A percentile compares a stretch with the other conserved stretches of the same genome.
These are phyloP conservation scores for Drosophila ercepeae DNA, from an alignment of 1,140 invertebrate species.

Conservation along the genomic window DNA sequence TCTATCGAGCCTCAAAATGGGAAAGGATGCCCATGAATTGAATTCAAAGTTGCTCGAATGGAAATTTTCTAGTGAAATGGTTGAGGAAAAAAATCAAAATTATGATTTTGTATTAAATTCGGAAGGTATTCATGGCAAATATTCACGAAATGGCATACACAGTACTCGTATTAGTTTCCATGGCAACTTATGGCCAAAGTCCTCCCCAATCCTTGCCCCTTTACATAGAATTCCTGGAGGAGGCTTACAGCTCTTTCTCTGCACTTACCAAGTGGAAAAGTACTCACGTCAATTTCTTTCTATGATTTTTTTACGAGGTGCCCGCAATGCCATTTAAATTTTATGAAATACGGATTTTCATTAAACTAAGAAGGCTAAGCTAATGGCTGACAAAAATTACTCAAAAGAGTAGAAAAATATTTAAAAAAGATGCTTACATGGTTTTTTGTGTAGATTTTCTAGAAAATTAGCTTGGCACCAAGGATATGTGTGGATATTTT, in stretches of 20 bases:
- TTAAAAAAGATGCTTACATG: neutral
- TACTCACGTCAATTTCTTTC: neutral
- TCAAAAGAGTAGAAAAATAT: neutral
- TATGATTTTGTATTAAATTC: neutral
- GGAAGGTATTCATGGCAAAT: neutral
- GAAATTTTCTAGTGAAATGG: slow-evolving; percentile 12
- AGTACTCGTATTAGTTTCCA: slow-evolving; percentile 12
- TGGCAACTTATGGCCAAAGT: neutral
- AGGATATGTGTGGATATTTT: neutral
- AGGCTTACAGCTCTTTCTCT: slow-evolving; percentile 22
- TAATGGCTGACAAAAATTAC: neutral
- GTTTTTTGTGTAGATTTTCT: neutral
- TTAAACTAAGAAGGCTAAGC: neutral
- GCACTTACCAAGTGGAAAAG: slow-evolving; percentile 10
- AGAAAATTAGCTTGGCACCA: neutral
- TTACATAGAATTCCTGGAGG: neutral
- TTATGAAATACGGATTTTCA: neutral
- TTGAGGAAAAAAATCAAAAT: neutral
- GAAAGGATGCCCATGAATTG: slow-evolving; percentile 24
- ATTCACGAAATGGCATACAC: neutral
- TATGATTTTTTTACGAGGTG: slow-evolving; percentile 8
- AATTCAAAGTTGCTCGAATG: slow-evolving; percentile 31
- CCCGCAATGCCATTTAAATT: slow-evolving; percentile 32
- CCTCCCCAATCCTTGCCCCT: neutral
- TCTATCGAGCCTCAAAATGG: slow-evolving; percentile 11